Evolutionary conservation across 2,888 invertebrate species (phyloP).

Genomic region (Aleiodes leptofemur): DNA sequence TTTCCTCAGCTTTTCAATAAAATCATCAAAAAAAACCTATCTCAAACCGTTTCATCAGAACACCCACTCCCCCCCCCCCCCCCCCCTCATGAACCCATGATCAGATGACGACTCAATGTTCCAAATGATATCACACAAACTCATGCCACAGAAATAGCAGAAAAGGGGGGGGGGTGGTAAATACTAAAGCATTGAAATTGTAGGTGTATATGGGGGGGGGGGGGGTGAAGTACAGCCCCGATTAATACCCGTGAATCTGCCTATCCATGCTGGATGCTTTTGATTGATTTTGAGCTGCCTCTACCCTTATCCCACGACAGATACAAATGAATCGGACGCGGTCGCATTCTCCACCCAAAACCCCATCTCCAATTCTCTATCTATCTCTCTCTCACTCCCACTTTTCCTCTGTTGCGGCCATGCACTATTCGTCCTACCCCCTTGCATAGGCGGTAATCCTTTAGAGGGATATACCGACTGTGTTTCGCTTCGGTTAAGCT

Average conservation of each 20-base stretch:
- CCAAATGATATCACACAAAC: slow-evolving; percentile 27
- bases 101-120: slow-evolving; percentile 31
- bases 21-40: too few relatives aligned
- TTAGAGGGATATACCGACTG: slow-evolving; percentile 71
- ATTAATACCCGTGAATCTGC: slow-evolving; percentile 68
- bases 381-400: too few relatives aligned
- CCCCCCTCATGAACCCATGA: neutral
- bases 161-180: neutral
- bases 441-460: slow-evolving; percentile 70
- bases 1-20: too few relatives aligned
- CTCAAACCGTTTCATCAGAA: too few relatives aligned
- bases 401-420: slow-evolving; percentile 32
- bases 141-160: slow-evolving; percentile 11
- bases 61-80: too few relatives aligned
- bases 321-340: slow-evolving; percentile 73
- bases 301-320: slow-evolving; percentile 67
- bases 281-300: slow-evolving; percentile 71
- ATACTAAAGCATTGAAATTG: slow-evolving; percentile 22
- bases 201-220: slow-evolving; percentile 21
- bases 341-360: slow-evolving; percentile 50
- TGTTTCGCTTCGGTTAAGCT: slow-evolving; percentile 73
- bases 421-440: slow-evolving; percentile 54
- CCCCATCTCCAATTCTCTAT: slow-evolving; percentile 9
- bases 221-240: slow-evolving; percentile 52
- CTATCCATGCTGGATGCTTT: slow-evolving; percentile 64